These are phyloP conservation scores for Anguilla obscura DNA, from an alignment of 2,797 vertebrate genomes.

Conservation along the genomic window DNA sequence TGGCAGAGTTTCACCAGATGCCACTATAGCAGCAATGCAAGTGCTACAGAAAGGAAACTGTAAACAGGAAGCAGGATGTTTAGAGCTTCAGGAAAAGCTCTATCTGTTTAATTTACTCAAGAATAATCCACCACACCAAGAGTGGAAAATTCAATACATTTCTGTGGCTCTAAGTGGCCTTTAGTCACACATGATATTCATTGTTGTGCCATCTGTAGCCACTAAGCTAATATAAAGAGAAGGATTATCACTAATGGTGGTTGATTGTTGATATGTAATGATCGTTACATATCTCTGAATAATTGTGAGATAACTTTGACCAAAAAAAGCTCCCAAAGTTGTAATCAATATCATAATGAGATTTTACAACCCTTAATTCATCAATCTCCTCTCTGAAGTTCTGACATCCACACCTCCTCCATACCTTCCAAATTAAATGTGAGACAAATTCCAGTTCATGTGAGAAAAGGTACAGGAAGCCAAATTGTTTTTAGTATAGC, in stretches of 20 bases:
- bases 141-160: constrained; percentile 41
- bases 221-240: neutral
- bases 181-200: neutral
- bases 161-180: neutral
- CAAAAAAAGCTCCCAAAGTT: neutral
- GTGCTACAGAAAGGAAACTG: neutral
- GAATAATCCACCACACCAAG: constrained; percentile 31
- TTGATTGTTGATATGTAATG: neutral
- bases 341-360: neutral
- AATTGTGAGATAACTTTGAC: neutral
- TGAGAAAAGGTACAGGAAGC: neutral
- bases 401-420: neutral
- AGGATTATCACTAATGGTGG: neutral
- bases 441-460: neutral
- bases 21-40: neutral
- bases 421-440: neutral
- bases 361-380: neutral
- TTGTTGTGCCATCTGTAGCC: neutral
- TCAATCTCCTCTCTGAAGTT: neutral
- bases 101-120: constrained; percentile 16
- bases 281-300: neutral
- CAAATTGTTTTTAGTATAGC: neutral
- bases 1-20: neutral
- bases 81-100: constrained; percentile 20
- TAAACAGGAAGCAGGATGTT: constrained; percentile 30